phyloP scores from a whole-genome alignment of 1,140 invertebrate species.

The Acyrthosiphon pisum region DNA sequence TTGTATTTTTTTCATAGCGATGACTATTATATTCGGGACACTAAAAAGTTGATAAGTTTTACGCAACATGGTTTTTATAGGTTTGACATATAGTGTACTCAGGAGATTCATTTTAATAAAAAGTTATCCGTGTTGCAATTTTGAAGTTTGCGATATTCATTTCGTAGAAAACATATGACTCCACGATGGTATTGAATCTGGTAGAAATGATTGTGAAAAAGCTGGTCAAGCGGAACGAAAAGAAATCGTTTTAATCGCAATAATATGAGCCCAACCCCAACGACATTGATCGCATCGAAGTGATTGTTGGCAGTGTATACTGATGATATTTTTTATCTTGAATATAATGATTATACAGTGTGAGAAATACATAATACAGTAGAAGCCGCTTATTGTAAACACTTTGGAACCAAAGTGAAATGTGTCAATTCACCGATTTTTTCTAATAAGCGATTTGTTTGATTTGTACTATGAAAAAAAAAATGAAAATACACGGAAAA shows the following conservation, averaged over 20 bases:
- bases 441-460: too few species aligned
- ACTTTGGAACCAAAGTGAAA: too few species aligned
- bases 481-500: too few species aligned
- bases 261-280: not conserved
- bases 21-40: not conserved
- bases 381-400: too few species aligned
- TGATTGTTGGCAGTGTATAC: not conserved
- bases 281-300: not conserved
- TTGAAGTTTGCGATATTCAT: not conserved
- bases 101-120: not conserved
- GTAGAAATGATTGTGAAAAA: not conserved
- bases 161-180: not conserved
- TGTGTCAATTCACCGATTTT: too few species aligned
- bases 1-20: not conserved
- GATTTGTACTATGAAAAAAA: too few species aligned
- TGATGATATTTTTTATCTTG: not conserved
- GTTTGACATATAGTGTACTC: not conserved
- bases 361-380: not conserved
- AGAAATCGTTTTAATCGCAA: not conserved
- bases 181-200: not conserved
- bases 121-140: not conserved
- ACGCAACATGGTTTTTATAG: not conserved
- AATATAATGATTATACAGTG: not conserved
- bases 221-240: not conserved
- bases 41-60: not conserved